These are phyloP conservation scores for Drosophila acutilabella DNA, from an alignment of 2,888 invertebrate species.

Conservation along the genomic window DNA sequence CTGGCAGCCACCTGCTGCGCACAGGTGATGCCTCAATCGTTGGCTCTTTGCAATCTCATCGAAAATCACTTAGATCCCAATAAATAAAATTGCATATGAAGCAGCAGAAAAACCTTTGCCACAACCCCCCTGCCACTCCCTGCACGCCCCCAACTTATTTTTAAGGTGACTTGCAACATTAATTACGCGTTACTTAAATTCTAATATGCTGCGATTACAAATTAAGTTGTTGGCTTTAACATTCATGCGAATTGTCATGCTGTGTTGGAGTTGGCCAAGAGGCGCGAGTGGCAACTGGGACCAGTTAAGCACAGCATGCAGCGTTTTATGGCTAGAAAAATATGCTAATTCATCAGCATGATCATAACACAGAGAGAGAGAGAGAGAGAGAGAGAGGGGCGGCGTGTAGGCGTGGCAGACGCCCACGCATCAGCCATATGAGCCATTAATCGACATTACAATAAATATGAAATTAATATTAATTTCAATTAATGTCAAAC, in stretches of 20 bases:
- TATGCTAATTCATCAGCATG: slow-evolving; percentile 73
- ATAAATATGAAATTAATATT: slow-evolving; percentile 84
- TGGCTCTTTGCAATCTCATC: slow-evolving; percentile 83
- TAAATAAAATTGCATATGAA: slow-evolving; percentile 81
- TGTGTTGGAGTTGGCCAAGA: slow-evolving; percentile 63
- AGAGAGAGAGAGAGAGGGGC: not conserved
- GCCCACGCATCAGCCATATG: slow-evolving; percentile 55
- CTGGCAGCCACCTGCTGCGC: slow-evolving; percentile 78
- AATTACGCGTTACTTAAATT: slow-evolving; percentile 85
- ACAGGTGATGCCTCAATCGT: slow-evolving; percentile 81
- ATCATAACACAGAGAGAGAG: slow-evolving; percentile 10
- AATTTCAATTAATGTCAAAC: slow-evolving; percentile 84
- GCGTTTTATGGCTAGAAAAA: slow-evolving; percentile 43
- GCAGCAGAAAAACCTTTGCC: slow-evolving; percentile 6
- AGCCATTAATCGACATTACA: slow-evolving; percentile 74
- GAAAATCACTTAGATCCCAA: slow-evolving; percentile 85
- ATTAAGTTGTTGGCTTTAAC: slow-evolving; percentile 84
- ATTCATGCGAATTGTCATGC: slow-evolving; percentile 82
- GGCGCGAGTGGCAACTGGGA: slow-evolving; percentile 33
- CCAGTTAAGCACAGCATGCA: slow-evolving; percentile 73
- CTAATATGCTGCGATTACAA: slow-evolving; percentile 85
- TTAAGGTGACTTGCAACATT: slow-evolving; percentile 82
- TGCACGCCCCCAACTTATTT: slow-evolving; percentile 44
- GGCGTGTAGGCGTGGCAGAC: slow-evolving; percentile 24
- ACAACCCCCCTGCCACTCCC: not conserved